Conservation (phyloP, 2,113 vertebrate species). For the Sinocyclocheilus anophthalmus region DNA sequence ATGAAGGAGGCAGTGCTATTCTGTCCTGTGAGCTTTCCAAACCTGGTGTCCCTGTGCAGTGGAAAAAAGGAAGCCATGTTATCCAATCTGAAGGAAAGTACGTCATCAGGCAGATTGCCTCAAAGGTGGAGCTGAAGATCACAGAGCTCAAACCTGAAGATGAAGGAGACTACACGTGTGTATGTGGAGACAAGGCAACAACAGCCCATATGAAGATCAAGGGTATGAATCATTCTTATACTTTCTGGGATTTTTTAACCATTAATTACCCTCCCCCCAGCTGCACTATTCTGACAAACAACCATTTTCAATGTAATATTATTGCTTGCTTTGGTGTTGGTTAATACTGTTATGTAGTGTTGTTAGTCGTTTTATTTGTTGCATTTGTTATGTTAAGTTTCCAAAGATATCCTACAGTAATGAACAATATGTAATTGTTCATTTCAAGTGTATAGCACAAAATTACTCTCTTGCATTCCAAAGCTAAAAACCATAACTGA, state of each 20-base stretch:
- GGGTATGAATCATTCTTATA: slow-evolving; percentile 62
- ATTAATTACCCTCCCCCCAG: background rate
- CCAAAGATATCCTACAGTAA: background rate
- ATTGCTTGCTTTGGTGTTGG: background rate
- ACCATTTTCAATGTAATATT: background rate
- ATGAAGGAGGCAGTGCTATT: slow-evolving; percentile 73
- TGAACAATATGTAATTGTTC: background rate
- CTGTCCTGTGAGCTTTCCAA: slow-evolving; percentile 80
- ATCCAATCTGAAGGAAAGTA: slow-evolving; percentile 74
- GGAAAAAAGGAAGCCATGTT: slow-evolving; percentile 77
- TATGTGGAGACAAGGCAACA: slow-evolving; percentile 76
- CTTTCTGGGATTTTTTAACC: background rate
- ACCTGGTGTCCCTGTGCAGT: slow-evolving; percentile 70
- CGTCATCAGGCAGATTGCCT: slow-evolving; percentile 71
- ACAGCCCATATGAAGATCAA: slow-evolving; percentile 72
- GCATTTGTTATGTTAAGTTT: background rate
- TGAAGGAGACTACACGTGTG: slow-evolving; percentile 77
- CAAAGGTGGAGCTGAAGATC: slow-evolving; percentile 76
- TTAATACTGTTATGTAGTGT: background rate
- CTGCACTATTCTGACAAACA: background rate
- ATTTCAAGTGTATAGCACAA: background rate
- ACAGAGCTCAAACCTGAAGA: slow-evolving; percentile 69
- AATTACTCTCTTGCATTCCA: background rate
- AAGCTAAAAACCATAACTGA: background rate
- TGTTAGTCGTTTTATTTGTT: background rate